Percentiles rank a stretch among this genome's conserved stretches.
phyloP scores from a whole-genome alignment of 2,888 invertebrate species.

The Apocheima hispidaria region DNA sequence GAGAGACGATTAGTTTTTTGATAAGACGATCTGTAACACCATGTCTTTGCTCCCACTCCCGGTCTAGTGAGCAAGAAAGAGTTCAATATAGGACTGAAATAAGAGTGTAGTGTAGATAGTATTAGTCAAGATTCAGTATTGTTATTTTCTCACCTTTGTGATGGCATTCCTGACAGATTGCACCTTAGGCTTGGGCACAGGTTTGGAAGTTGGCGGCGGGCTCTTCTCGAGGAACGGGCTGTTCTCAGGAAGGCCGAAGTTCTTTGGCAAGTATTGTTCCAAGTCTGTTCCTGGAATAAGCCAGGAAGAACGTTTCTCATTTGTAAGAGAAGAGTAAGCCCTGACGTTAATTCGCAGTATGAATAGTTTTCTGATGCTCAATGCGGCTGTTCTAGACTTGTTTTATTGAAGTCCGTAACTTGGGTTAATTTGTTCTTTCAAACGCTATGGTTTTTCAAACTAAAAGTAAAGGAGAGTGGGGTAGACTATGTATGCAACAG shows the following conservation, averaged over 20 bases:
- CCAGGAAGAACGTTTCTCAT: background rate
- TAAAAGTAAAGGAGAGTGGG: background rate
- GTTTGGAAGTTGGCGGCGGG: slow-evolving; percentile 77
- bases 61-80: background rate
- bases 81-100: no score
- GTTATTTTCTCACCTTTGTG: slow-evolving; percentile 65
- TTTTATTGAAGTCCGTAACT: background rate
- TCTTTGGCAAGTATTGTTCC: slow-evolving; percentile 87
- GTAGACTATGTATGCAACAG: background rate
- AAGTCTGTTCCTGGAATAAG: slow-evolving; percentile 85
- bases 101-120: no score
- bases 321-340: no score
- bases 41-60: no score
- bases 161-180: slow-evolving; percentile 66
- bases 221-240: slow-evolving; percentile 82
- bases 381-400: no score
- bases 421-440: background rate
- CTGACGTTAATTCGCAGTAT: no score
- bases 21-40: no score
- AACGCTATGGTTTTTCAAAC: background rate
- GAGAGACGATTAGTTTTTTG: no score
- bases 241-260: slow-evolving; percentile 86
- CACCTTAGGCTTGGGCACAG: slow-evolving; percentile 70
- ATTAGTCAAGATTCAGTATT: background rate
- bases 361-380: no score